A percentile compares a stretch with the other conserved stretches of the same genome.
These are phyloP conservation scores for Cirrhinus molitorella DNA, from an alignment of 2,797 vertebrate species.

Conservation along the genomic window DNA sequence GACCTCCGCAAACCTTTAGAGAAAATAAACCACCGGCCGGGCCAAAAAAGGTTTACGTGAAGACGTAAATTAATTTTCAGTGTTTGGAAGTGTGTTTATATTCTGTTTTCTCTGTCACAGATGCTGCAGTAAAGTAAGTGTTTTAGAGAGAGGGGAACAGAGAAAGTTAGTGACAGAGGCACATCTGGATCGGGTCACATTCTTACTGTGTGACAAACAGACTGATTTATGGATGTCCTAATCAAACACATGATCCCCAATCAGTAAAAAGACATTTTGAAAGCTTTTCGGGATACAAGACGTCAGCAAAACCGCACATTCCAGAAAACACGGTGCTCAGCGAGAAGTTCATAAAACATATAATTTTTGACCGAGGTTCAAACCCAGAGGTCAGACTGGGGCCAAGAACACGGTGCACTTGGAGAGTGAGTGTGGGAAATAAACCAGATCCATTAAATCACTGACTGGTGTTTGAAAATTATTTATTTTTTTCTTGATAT, in stretches of 20 bases:
- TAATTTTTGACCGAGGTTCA: conserved; percentile 44
- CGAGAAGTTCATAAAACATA: background rate
- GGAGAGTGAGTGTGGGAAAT: conserved; percentile 25
- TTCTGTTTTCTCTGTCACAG: conserved; percentile 52
- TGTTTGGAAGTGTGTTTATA: conserved; percentile 67
- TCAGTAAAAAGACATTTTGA: conserved; percentile 47
- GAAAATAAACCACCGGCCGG: conserved; percentile 56
- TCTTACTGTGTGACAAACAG: conserved; percentile 52
- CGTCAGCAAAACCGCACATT: conserved; percentile 49
- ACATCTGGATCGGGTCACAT: conserved; percentile 65
- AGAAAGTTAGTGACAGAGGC: conserved; percentile 49
- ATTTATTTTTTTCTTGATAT: background rate
- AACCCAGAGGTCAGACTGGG: conserved; percentile 53
- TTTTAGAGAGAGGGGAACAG: conserved; percentile 40
- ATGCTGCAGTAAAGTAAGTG: conserved; percentile 52
- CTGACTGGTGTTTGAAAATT: background rate
- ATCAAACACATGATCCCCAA: conserved; percentile 55
- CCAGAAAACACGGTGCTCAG: conserved; percentile 23
- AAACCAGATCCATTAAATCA: conserved; percentile 12
- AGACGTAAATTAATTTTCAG: conserved; percentile 64
- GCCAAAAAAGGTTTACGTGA: conserved; percentile 60
- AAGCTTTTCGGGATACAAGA: conserved; percentile 51
- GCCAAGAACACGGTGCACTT: conserved; percentile 9
- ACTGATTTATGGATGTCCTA: conserved; percentile 55
- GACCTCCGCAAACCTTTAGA: conserved; percentile 47